Evolutionary conservation across 2,113 vertebrate species (phyloP).

Genomic region (Piprites chloris): DNA sequence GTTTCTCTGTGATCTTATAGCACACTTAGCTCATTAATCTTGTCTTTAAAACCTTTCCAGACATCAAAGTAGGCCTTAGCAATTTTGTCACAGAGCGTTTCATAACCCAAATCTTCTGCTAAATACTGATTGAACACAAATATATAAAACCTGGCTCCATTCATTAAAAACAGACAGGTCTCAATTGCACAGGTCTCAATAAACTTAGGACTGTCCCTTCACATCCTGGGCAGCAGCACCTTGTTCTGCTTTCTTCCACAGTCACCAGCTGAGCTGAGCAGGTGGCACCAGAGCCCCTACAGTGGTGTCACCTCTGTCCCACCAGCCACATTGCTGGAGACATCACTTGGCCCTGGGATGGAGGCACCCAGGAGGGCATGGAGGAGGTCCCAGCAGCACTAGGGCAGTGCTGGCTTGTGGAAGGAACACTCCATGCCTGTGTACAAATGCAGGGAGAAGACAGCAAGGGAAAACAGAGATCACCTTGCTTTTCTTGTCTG

Average conservation of each 20-base stretch:
- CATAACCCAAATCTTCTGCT: not conserved
- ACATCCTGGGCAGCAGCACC: not conserved
- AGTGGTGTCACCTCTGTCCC: not conserved
- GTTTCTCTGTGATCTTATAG: not conserved
- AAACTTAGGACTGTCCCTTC: not conserved
- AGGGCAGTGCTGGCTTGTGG: fast-evolving
- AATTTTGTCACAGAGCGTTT: not conserved
- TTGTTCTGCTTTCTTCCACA: fast-evolving
- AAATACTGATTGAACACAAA: not conserved
- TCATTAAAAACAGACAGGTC: not conserved
- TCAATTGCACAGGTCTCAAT: not conserved
- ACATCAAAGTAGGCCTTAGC: not conserved
- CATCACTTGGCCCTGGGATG: no score
- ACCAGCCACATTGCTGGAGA: fast-evolving
- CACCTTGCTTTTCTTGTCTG: not conserved
- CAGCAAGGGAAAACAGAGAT: not conserved
- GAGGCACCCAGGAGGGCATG: no score
- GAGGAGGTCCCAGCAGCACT: not conserved
- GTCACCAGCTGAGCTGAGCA: fast-evolving
- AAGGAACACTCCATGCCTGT: not conserved
- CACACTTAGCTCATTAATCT: not conserved
- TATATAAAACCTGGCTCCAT: not conserved
- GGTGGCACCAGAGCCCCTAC: not conserved
- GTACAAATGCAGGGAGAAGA: fast-evolving
- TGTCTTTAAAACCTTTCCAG: not conserved